Evolutionary conservation across 2,113 vertebrate species (phyloP), one percentile per base, ranked within the genome.

Genomic region (Lota lota): DNA sequence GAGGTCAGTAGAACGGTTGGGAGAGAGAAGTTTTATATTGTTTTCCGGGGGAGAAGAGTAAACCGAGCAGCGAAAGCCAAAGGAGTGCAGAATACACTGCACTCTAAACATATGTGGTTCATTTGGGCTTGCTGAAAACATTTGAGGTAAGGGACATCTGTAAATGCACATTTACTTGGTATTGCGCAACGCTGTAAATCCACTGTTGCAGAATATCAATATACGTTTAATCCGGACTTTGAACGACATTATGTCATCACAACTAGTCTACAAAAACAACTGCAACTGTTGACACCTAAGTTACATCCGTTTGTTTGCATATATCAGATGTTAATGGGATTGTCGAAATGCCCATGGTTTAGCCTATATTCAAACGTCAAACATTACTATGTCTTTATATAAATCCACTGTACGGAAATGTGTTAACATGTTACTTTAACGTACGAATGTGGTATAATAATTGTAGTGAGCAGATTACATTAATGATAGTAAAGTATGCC

Each of bases 1-100:
- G 87, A 73, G 33, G 90, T 73, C 85, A 78, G 70, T 79, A 82
- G 21, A 61, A 10, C 1, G 6, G 53, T 64, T 66, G 54, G 8
- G 2, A 28, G 57, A 17, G n/a, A 11, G 0, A 24, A 20, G 6
- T 60, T 12, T 8, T 47, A 28, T 54, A 47, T 22, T 40, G n/a
- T 63, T 10, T 68, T 68, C 18, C 73, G 67, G 83, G 40, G 53
- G 12, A 7, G 63, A 74, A 75, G 67, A 40, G 81, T 79, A 79
- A 19, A 36, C 21, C 0, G 22, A 72, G 33, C 40, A 47, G 40
- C 40, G 10, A 47, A 14, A 47, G 12, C 40, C 10, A 47, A 47
- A 47, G 40, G 7, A 47, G 40, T 14, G 7, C 40, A 1, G 40
- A 47, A 47, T 14, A 47, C 40, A 11, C 40, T 10, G 40, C 40